Evolutionary conservation across 92 coral and sea anemone species (phyloP).

Genomic region (Palythoa caribaeorum): DNA sequence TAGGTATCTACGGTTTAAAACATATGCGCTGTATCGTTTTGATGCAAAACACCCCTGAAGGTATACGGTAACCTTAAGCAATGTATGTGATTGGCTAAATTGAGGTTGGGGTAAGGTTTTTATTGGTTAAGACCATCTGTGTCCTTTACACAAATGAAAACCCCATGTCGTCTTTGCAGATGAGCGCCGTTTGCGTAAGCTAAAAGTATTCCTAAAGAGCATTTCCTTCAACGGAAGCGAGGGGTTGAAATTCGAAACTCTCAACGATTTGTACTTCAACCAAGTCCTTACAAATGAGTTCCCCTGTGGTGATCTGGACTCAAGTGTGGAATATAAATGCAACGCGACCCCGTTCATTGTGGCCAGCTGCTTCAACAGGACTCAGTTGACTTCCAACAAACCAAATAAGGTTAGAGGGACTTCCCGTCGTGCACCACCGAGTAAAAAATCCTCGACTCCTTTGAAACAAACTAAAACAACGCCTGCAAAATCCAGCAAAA

Average conservation of each 20-base stretch:
- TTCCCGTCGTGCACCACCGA: conserved; percentile 24
- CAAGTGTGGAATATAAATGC: conserved; percentile 77
- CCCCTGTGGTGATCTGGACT: conserved; percentile 81
- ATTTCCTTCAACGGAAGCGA: conserved; percentile 94
- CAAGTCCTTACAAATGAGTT: conserved; percentile 77
- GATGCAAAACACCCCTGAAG: too few relatives aligned
- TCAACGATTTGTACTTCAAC: conserved; percentile 86
- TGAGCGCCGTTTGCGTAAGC: conserved; percentile 90
- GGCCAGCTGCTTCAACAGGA: conserved; percentile 95
- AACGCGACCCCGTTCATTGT: conserved; percentile 93
- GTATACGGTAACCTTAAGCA: too few relatives aligned
- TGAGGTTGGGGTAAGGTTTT: too few relatives aligned
- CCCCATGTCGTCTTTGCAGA: conserved; percentile 52
- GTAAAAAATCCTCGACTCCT: background rate
- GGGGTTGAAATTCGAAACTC: conserved; percentile 79
- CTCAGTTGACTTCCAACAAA: conserved; percentile 58
- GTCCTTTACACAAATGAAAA: background rate
- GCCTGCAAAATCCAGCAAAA: conserved; percentile 18
- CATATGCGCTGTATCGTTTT: too few relatives aligned
- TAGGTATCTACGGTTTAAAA: too few relatives aligned
- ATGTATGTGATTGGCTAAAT: too few relatives aligned
- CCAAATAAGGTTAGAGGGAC: background rate
- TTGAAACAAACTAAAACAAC: conserved; percentile 4
- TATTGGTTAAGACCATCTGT: too few relatives aligned
- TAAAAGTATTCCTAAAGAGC: conserved; percentile 91